phyloP scores from a whole-genome alignment of 2,797 vertebrate genomes.

The Lemur catta region DNA sequence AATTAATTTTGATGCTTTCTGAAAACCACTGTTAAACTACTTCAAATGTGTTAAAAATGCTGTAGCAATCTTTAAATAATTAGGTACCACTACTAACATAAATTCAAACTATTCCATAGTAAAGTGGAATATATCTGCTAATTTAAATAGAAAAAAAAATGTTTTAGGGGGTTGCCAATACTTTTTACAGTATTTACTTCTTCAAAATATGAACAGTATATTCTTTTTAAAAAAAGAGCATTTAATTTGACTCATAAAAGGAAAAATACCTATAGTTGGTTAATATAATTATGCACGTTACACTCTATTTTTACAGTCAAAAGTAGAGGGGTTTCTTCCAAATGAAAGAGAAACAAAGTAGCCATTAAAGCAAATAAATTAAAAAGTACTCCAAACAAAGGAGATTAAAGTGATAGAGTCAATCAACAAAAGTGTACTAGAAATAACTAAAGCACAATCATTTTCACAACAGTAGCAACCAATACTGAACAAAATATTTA shows the following conservation, averaged over 20 bases:
- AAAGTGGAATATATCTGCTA: background rate
- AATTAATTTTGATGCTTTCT: slow-evolving; percentile 29
- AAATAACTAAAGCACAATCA: background rate
- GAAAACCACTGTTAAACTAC: slow-evolving; percentile 12
- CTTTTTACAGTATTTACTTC: background rate
- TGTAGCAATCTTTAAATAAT: background rate
- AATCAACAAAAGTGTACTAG: background rate
- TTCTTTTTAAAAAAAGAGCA: background rate
- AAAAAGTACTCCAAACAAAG: slow-evolving; percentile 55
- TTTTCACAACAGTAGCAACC: background rate
- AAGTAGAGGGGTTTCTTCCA: background rate
- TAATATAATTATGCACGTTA: background rate
- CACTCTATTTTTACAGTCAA: slow-evolving; percentile 10
- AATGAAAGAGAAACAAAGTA: slow-evolving; percentile 58
- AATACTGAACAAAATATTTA: background rate
- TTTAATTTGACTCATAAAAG: background rate
- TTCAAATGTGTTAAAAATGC: background rate
- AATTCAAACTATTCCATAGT: background rate
- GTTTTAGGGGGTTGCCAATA: background rate
- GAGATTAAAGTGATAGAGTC: background rate
- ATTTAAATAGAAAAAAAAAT: slow-evolving; percentile 47
- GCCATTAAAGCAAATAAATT: background rate
- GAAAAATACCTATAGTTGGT: background rate
- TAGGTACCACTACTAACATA: background rate
- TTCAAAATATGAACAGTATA: background rate